A percentile compares a stretch with the other conserved stretches of the same genome.
Evolutionary conservation across 1,140 invertebrate genomes (phyloP).

Genomic region (Dinoponera quadriceps): DNA sequence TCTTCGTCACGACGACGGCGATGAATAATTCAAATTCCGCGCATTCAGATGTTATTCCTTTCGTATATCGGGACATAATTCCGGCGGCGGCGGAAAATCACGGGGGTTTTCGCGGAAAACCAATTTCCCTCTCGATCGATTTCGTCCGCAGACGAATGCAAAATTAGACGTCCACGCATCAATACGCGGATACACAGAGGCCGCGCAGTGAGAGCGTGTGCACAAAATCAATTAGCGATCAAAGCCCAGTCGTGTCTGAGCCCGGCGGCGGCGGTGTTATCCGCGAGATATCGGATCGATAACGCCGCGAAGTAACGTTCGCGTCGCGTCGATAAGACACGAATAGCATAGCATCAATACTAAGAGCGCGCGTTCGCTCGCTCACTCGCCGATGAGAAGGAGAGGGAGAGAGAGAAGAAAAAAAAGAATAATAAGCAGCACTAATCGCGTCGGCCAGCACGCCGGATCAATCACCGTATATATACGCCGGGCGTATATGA

Average conservation of each 20-base stretch:
- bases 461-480: constrained; percentile 23
- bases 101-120: constrained; percentile 33
- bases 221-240: constrained; percentile 60
- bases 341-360: constrained; percentile 53
- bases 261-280: constrained; percentile 18
- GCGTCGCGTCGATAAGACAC: constrained; percentile 56
- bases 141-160: constrained; percentile 44
- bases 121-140: constrained; percentile 42
- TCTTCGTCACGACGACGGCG: too few species aligned
- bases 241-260: constrained; percentile 57
- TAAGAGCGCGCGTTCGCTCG: constrained; percentile 1
- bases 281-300: constrained; percentile 52
- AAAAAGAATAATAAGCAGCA: not conserved
- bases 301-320: constrained; percentile 39
- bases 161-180: constrained; percentile 51
- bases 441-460: not conserved
- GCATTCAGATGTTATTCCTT: too few species aligned
- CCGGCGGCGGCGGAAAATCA: not conserved
- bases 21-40: too few species aligned
- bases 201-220: constrained; percentile 16
- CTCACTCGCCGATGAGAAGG: not conserved
- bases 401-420: constrained; percentile 3
- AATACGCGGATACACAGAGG: constrained; percentile 29
- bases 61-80: not conserved
- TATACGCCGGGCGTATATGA: constrained; percentile 22